Evolutionary conservation across 2,888 invertebrate species (phyloP).

Genomic region (Archaeoteleia sp.): DNA sequence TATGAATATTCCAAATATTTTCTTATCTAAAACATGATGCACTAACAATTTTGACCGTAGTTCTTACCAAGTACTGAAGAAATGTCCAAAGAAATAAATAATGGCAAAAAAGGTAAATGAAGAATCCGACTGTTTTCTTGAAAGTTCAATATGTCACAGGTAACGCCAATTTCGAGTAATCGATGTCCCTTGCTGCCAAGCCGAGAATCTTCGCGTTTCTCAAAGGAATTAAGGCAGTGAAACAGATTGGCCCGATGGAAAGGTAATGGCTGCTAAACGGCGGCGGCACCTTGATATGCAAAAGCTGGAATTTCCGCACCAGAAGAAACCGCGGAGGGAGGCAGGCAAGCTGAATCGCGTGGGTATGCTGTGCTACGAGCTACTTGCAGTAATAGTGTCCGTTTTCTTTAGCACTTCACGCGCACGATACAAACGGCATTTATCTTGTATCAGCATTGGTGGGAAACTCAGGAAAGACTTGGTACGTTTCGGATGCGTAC

Average conservation of each 20-base stretch:
- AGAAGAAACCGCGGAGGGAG: slow-evolving; percentile 20
- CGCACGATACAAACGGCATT: slow-evolving; percentile 62
- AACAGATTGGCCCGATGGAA: slow-evolving; percentile 57
- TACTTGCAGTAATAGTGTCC: slow-evolving; percentile 55
- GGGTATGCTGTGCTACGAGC: background rate
- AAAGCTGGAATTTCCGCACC: slow-evolving; percentile 67
- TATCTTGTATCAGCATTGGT: slow-evolving; percentile 58
- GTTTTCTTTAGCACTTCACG: slow-evolving; percentile 68
- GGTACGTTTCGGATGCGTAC: too few species aligned
- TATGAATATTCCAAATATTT: too few species aligned
- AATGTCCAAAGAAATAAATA: too few species aligned
- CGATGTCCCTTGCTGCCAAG: slow-evolving; percentile 15
- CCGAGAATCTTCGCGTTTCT: slow-evolving; percentile 21
- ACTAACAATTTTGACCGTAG: too few species aligned
- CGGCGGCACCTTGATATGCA: slow-evolving; percentile 72
- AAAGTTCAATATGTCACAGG: slow-evolving; percentile 12
- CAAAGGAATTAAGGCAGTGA: slow-evolving; percentile 22
- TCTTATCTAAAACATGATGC: too few species aligned
- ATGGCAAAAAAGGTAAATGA: background rate
- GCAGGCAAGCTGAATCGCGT: slow-evolving; percentile 3
- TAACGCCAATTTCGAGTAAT: slow-evolving; percentile 21
- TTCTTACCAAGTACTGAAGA: too few species aligned
- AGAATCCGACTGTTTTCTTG: slow-evolving; percentile 5
- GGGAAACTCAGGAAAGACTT: background rate
- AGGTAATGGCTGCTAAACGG: slow-evolving; percentile 69